Percentiles rank a stretch among this genome's conserved stretches.
Evolutionary conservation across 2,888 invertebrate genomes (phyloP).

Genomic region (Troides aeacus): DNA sequence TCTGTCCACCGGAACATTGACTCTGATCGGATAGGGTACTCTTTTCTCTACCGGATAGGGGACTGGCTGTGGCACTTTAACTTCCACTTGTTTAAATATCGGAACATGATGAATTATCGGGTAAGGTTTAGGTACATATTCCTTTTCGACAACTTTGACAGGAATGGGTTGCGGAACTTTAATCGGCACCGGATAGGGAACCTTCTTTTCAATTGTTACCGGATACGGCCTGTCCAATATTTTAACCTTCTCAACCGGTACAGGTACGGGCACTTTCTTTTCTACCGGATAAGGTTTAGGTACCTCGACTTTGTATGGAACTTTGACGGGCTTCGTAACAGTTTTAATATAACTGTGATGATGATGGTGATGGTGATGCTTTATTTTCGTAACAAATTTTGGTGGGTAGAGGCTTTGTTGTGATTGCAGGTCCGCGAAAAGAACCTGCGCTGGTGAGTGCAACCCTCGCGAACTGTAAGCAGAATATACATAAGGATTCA

Average conservation of each 20-base stretch:
- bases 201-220: slow-evolving; percentile 46
- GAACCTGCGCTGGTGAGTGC: slow-evolving; percentile 45
- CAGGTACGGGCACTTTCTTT: slow-evolving; percentile 61
- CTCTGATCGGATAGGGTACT: slow-evolving; percentile 68
- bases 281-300: slow-evolving; percentile 79
- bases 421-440: slow-evolving; percentile 50
- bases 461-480: slow-evolving; percentile 56
- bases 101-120: slow-evolving; percentile 71
- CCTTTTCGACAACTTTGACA: slow-evolving; percentile 74
- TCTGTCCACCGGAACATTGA: slow-evolving; percentile 58
- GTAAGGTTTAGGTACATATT: slow-evolving; percentile 72
- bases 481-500: slow-evolving; percentile 53
- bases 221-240: slow-evolving; percentile 48
- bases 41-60: slow-evolving; percentile 63
- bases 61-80: slow-evolving; percentile 67
- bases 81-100: slow-evolving; percentile 62
- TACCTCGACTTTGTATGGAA: slow-evolving; percentile 76
- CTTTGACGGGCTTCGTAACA: slow-evolving; percentile 76
- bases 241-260: slow-evolving; percentile 48
- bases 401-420: slow-evolving; percentile 53
- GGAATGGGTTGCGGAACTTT: slow-evolving; percentile 74
- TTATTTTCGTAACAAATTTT: slow-evolving; percentile 65
- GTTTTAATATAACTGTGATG: slow-evolving; percentile 83
- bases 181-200: slow-evolving; percentile 70
- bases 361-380: slow-evolving; percentile 84